phyloP scores from a whole-genome alignment of 2,888 invertebrate species.

The Drosophila birchii region DNA sequence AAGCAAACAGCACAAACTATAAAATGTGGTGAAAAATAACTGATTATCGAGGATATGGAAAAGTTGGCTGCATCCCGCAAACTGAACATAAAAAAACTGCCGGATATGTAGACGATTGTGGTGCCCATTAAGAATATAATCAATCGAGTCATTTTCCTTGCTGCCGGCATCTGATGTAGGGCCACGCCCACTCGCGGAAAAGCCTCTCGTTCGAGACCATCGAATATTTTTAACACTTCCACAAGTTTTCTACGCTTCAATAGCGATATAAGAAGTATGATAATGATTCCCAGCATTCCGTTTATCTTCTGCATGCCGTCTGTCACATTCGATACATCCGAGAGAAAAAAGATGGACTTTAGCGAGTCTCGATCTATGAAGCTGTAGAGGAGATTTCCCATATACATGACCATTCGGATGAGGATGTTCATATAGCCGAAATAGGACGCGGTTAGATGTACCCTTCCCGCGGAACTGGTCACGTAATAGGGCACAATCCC shows the following conservation, averaged over 20 bases:
- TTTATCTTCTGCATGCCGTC: conserved; percentile 74
- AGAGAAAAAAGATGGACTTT: conserved; percentile 67
- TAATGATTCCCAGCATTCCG: conserved; percentile 67
- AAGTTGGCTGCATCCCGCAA: conserved; percentile 28
- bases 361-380: conserved; percentile 55
- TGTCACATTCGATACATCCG: conserved; percentile 70
- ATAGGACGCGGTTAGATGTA: conserved; percentile 35
- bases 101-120: conserved; percentile 49
- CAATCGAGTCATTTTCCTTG: conserved; percentile 47
- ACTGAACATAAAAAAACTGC: conserved; percentile 61
- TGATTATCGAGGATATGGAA: conserved; percentile 48
- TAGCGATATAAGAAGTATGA: conserved; percentile 59
- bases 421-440: conserved; percentile 61
- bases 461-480: conserved; percentile 13
- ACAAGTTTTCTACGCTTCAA: conserved; percentile 48
- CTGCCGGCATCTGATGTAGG: conserved; percentile 57
- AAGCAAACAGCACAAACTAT: conserved; percentile 71
- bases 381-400: conserved; percentile 51
- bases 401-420: conserved; percentile 58
- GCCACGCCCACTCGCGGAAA: conserved; percentile 67
- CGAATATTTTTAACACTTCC: conserved; percentile 48
- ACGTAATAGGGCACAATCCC: conserved; percentile 75
- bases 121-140: conserved; percentile 44
- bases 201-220: conserved; percentile 62
- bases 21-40: conserved; percentile 79